Evolutionary conservation across 35 echinoderm and acorn worm species (phyloP).

Genomic region (Amphiura filiformis): DNA sequence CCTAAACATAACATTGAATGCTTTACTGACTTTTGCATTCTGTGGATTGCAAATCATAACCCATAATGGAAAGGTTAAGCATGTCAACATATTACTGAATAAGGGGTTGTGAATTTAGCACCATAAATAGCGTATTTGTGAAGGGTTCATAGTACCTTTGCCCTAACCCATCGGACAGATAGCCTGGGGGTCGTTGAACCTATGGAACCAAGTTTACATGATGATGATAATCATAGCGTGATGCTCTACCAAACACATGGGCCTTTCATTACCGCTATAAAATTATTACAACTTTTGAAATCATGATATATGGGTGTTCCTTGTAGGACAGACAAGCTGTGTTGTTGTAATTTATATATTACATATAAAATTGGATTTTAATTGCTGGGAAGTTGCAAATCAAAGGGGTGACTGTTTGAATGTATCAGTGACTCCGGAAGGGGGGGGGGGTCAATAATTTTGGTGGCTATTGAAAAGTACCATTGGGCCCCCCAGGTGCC

Average conservation of each 20-base stretch:
- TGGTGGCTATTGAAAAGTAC: no score
- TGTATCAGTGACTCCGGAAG: no score
- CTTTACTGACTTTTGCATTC: background rate
- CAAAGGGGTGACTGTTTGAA: no score
- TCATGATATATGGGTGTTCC: background rate
- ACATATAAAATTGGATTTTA: no score
- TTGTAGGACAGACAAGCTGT: background rate
- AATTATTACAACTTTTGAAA: conserved; percentile 3
- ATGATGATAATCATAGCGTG: background rate
- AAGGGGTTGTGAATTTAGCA: background rate
- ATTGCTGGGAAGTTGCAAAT: no score
- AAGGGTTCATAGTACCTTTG: background rate
- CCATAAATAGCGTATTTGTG: background rate
- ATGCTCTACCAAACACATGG: background rate
- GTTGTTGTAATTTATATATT: no score
- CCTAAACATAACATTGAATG: no score
- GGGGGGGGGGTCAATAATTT: no score
- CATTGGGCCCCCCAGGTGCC: no score
- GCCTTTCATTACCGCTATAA: background rate
- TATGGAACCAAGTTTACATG: background rate
- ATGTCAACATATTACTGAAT: background rate
- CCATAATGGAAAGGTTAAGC: background rate
- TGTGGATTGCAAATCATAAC: background rate
- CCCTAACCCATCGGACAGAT: background rate
- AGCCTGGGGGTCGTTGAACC: background rate